Percentiles rank a stretch among this genome's conserved stretches.
Conservation (phyloP, 2,113 vertebrate genomes). For the Brachionichthys hirsutus region DNA sequence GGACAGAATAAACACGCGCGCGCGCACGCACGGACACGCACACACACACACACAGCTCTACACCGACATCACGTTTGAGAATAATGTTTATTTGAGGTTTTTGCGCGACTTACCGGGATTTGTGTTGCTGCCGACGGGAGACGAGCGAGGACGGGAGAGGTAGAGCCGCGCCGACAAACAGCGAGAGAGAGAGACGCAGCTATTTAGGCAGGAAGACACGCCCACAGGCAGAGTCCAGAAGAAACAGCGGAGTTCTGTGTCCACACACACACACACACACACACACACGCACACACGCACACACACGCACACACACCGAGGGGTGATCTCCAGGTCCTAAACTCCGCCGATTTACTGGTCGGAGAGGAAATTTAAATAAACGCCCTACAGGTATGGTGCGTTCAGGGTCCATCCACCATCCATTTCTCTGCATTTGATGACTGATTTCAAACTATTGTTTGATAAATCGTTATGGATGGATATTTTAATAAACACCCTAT, state of each 20-base stretch:
- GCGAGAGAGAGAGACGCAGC: not conserved
- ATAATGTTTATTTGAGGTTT: not conserved
- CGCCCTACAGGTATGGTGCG: slow-evolving; percentile 2
- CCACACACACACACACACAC: not conserved
- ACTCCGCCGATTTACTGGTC: not conserved
- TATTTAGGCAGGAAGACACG: not conserved
- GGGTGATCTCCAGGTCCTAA: slow-evolving; percentile 25
- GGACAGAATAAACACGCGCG: not conserved
- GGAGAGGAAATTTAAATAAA: too few relatives aligned
- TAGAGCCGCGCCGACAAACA: not conserved
- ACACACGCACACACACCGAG: slow-evolving; percentile 18
- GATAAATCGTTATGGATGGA: too few relatives aligned
- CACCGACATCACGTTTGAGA: too few relatives aligned
- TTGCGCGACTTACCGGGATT: slow-evolving; percentile 15
- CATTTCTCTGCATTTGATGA: too few relatives aligned
- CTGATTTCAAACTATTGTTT: too few relatives aligned
- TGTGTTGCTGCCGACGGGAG: not conserved
- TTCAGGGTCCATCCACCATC: slow-evolving; percentile 18
- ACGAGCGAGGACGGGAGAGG: not conserved
- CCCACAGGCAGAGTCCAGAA: not conserved
- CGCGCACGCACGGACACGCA: not conserved
- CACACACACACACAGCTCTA: not conserved
- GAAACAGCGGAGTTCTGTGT: slow-evolving; percentile 25
- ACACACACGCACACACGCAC: slow-evolving; percentile 14
- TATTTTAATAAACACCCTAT: too few relatives aligned